Evolutionary conservation across 1,140 invertebrate genomes (phyloP).

Genomic region (Drosophila malerkotliana): DNA sequence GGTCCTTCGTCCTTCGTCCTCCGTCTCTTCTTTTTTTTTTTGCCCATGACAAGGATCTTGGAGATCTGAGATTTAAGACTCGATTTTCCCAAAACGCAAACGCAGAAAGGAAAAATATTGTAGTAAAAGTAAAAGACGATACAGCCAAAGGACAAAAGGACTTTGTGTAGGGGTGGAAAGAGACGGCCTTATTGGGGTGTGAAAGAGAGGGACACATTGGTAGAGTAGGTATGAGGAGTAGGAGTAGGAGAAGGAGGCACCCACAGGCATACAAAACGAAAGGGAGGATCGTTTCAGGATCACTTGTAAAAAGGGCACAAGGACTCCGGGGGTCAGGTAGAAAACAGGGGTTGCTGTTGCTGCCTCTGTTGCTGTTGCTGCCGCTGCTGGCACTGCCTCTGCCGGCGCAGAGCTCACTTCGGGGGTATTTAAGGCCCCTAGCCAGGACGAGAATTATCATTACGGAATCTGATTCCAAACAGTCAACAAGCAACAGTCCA

Average conservation of each 20-base stretch:
- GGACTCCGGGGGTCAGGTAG: slow-evolving; percentile 31
- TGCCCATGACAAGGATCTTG: slow-evolving; percentile 65
- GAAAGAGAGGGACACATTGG: not conserved
- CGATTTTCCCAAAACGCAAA: slow-evolving; percentile 71
- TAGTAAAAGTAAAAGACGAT: slow-evolving; percentile 6
- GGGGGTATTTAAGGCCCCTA: slow-evolving; percentile 64
- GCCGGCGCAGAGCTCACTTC: not conserved
- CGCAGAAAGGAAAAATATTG: slow-evolving; percentile 33
- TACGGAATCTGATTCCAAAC: slow-evolving; percentile 82
- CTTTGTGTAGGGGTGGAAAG: slow-evolving; percentile 4
- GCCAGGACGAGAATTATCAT: slow-evolving; percentile 82
- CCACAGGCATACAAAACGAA: slow-evolving; percentile 11
- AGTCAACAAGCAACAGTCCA: slow-evolving; percentile 51
- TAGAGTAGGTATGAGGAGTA: not conserved
- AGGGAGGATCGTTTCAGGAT: slow-evolving; percentile 13
- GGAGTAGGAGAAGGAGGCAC: slow-evolving; percentile 5
- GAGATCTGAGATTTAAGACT: slow-evolving; percentile 62
- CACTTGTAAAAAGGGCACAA: slow-evolving; percentile 25
- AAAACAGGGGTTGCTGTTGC: slow-evolving; percentile 25
- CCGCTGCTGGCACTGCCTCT: not conserved
- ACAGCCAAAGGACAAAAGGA: slow-evolving; percentile 10
- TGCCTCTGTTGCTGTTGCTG: slow-evolving; percentile 9
- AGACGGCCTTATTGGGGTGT: not conserved
- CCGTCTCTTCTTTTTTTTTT: slow-evolving; percentile 12
- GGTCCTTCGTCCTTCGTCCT: slow-evolving; percentile 21